Percentiles rank a stretch among this genome's conserved stretches.
Conservation (phyloP, 2,888 invertebrate genomes). For the Siphlonurus alternatus region DNA sequence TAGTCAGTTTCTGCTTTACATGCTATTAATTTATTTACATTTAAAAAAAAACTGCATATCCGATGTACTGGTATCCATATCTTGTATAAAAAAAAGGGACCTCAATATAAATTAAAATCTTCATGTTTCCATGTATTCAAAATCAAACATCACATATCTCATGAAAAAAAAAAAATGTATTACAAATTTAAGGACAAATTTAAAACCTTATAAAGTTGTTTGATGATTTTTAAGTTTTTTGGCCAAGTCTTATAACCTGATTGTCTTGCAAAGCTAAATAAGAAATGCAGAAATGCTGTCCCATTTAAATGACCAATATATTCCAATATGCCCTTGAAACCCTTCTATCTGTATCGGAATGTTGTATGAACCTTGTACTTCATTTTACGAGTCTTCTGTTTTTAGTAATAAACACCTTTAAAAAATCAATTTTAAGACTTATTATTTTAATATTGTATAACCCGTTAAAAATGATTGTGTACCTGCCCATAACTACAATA, state of each 20-base stretch:
- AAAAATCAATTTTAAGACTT: neutral
- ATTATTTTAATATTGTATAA: too few species aligned
- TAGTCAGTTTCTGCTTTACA: neutral
- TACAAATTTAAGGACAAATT: too few species aligned
- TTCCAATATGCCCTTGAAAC: neutral
- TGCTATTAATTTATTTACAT: neutral
- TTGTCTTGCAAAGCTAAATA: neutral
- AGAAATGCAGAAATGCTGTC: neutral
- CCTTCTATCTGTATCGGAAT: neutral
- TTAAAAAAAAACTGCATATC: neutral
- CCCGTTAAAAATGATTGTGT: too few species aligned
- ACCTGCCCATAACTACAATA: too few species aligned
- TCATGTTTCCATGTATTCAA: neutral
- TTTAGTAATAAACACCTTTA: neutral
- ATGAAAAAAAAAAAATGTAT: too few species aligned
- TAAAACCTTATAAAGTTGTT: too few species aligned
- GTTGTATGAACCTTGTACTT: neutral
- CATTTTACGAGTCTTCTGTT: neutral
- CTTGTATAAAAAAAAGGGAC: neutral
- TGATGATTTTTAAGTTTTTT: neutral
- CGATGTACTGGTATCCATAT: neutral
- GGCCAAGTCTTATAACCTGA: neutral
- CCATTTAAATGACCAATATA: neutral
- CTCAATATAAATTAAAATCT: neutral
- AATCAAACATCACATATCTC: neutral